Evolutionary conservation across 2,888 invertebrate species (phyloP), one percentile per base, ranked within the genome.

Genomic region (Zaprionus bogoriensis): DNA sequence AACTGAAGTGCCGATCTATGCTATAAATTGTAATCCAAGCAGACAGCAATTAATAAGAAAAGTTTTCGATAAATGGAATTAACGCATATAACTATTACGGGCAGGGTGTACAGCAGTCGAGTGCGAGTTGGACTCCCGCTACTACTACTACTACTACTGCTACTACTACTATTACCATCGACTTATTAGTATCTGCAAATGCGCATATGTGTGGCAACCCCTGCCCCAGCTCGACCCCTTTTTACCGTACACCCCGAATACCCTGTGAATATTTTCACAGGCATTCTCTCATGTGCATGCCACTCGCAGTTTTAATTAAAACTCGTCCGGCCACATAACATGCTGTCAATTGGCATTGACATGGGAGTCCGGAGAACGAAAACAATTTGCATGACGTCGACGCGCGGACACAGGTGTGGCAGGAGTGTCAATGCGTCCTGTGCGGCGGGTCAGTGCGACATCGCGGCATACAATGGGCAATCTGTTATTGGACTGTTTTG

Each of bases 191-290:
- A n/a, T n/a, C n/a, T n/a, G n/a, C n/a, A n/a, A n/a, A n/a, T 32
- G 32, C 5, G 32, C 2, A 10, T 10, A 2, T 39, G 5, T 4
- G 9, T 17, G 4, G 10, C 6, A 14, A 1, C n/a, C 14, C 22
- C 9, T 14, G 19, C 30, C 20, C n/a, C 46, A 30, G 9, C n/a
- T 20, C 25, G 19, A 17, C 2, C 10, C 12, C 2, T 4, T 38
- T 22, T 23, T 14, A 32, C n/a, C n/a, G n/a, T n/a, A n/a, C n/a
- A n/a, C n/a, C n/a, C n/a, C n/a, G n/a, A n/a, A n/a, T n/a, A n/a
- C 41, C 45, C 51, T 80, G 80, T 65, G 80, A 80, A 80, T 80
- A 47, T 54, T 60, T 54, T 47, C 17, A 48, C 67, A 60, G 60
- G 30, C 42, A 19, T 39, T 77, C 77, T 75, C 74, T 51, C 74